Evolutionary conservation across 2,113 vertebrate species (phyloP), one percentile per base, ranked within the genome.

Genomic region (Echinops telfairi): DNA sequence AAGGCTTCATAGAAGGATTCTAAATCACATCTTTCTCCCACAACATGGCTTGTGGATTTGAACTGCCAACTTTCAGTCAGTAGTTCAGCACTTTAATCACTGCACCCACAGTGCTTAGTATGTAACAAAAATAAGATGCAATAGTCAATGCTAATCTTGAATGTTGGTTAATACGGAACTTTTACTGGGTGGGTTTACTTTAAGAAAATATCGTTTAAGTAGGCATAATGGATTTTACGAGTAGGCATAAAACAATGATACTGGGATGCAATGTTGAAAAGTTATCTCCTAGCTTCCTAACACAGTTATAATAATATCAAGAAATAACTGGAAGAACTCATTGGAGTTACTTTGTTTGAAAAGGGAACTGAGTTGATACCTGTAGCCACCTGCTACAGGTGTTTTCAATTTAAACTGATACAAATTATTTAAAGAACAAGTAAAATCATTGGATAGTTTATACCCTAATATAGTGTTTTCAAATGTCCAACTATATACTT

Each of bases 381-480:
- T 79, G 19, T 90, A 47, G 33, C 73, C 7, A 87, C 15, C 29
- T 38, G 19, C 36, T 86, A 60, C 38, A 58, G n/a, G 40, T 88
- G 16, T 53, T 19, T 86, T 53, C 58, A 66, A 88, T 53, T 90
- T 64, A 91, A 89, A 38, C 58, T 90, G 68, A 92, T 71, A 12
- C 22, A 36, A 92, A 86, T 68, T 60, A 93, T 64, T 88, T 89
- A 66, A 83, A 94, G 36, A 89, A 76, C 12, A 87, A 31, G 7
- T 47, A 95, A 90, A 90, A 79, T 25, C 88, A 88, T 4, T 57
- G 33, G 36, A 53, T 16, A 82, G 20, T 29, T 89, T 75, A 91
- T 22, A 8, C 88, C 33, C 53, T 82, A 43, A 38, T 75, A 47
- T 62, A 62, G 60, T 80, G 89, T 93, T 95, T 96, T 94, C 16